phyloP scores from a whole-genome alignment of 2,888 invertebrate genomes.

The Leucophora obtusa region DNA sequence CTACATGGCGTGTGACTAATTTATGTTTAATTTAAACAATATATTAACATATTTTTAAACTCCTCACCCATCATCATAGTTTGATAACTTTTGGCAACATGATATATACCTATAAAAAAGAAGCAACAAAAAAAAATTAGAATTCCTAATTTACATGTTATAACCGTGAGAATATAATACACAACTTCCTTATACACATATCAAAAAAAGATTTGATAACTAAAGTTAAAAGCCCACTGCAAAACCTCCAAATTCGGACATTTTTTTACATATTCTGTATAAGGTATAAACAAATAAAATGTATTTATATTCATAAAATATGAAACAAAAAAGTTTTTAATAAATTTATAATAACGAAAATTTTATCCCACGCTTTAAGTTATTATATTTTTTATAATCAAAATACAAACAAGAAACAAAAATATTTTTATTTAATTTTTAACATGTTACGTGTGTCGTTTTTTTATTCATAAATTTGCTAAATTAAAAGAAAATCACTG shows the following conservation, averaged over 20 bases:
- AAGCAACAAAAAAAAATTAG: constrained; percentile 19
- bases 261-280: constrained; percentile 13
- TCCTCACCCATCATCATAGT: background rate
- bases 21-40: background rate
- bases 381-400: constrained; percentile 5
- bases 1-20: constrained; percentile 29
- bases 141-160: constrained; percentile 32
- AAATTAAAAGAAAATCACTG: constrained; percentile 32
- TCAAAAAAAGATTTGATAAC: constrained; percentile 6
- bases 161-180: constrained; percentile 34
- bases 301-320: constrained; percentile 25
- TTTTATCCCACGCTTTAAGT: constrained; percentile 33
- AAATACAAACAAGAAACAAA: constrained; percentile 15
- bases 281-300: constrained; percentile 10
- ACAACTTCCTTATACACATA: constrained; percentile 22
- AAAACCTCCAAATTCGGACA: constrained; percentile 24
- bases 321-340: constrained; percentile 7
- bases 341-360: constrained; percentile 28
- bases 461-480: constrained; percentile 24
- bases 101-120: constrained; percentile 20
- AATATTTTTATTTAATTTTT: constrained; percentile 17
- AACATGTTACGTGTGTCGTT: constrained; percentile 14
- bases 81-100: background rate
- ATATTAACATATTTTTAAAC: background rate
- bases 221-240: constrained; percentile 20